Percentiles rank a stretch among this genome's conserved stretches.
Conservation (phyloP, 2,888 invertebrate species). For the Pandemis cinnamomeana region DNA sequence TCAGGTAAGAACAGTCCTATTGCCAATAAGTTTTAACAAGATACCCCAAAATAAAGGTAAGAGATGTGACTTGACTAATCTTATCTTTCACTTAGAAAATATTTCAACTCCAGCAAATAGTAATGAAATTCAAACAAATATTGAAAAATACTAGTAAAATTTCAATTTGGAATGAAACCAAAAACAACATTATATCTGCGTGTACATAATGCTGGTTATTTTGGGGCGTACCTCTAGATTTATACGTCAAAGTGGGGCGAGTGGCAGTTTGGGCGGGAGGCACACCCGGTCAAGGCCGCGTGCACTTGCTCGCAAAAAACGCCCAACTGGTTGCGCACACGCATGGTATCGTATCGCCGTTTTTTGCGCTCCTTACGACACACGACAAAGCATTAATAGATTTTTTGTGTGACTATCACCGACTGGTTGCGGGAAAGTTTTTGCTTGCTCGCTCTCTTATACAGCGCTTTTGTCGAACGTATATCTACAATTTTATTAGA, state of each 20-base stretch:
- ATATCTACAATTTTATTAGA: slow-evolving; percentile 1
- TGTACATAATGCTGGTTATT: not conserved
- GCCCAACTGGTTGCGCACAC: slow-evolving; percentile 72
- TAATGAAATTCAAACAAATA: too few species aligned
- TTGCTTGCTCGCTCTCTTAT: slow-evolving; percentile 11
- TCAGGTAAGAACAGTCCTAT: too few species aligned
- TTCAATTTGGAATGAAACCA: too few species aligned
- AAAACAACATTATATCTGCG: too few species aligned
- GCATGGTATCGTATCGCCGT: slow-evolving; percentile 61
- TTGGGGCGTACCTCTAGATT: not conserved
- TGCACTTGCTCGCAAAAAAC: slow-evolving; percentile 78
- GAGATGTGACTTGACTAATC: too few species aligned
- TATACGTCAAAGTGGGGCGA: slow-evolving; percentile 46
- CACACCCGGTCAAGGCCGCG: slow-evolving; percentile 78
- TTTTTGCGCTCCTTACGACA: slow-evolving; percentile 50
- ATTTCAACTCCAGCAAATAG: too few species aligned
- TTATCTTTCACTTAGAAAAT: too few species aligned
- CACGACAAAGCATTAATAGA: slow-evolving; percentile 55
- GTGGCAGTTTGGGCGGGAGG: slow-evolving; percentile 63
- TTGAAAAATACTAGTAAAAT: too few species aligned
- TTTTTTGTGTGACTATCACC: slow-evolving; percentile 45
- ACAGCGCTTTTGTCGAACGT: slow-evolving; percentile 3
- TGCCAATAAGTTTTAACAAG: too few species aligned
- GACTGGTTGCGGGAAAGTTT: slow-evolving; percentile 25
- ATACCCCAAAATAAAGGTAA: too few species aligned